Conservation (phyloP, 2,888 invertebrate genomes). For the Chouioia cunea region DNA sequence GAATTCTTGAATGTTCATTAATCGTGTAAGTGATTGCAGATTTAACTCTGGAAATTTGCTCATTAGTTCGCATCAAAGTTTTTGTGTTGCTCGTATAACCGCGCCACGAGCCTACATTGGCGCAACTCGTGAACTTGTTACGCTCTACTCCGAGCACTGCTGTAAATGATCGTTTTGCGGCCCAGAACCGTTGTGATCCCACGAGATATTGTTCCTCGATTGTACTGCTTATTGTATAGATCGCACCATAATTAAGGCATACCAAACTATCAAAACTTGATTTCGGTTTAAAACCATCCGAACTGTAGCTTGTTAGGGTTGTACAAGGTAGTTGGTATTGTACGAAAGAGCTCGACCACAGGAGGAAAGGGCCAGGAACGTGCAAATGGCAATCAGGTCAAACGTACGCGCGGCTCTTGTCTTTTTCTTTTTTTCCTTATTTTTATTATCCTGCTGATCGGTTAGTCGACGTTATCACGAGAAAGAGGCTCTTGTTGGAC, state of each 20-base stretch:
- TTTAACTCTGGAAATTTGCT: not conserved
- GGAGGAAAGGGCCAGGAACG: not conserved
- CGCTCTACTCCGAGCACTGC: not conserved
- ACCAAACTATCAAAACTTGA: too few relatives aligned
- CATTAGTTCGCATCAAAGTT: not conserved
- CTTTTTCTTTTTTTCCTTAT: not conserved
- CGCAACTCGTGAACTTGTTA: not conserved
- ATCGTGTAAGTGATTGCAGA: not conserved
- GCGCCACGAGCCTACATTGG: not conserved
- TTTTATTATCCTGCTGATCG: conserved; percentile 3
- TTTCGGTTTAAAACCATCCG: too few relatives aligned
- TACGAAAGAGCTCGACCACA: too few relatives aligned
- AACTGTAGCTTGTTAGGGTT: too few relatives aligned
- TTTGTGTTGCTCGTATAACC: too few relatives aligned
- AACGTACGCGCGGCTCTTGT: not conserved
- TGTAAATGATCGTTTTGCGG: too few relatives aligned
- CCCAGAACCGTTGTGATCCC: too few relatives aligned
- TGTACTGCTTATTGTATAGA: too few relatives aligned
- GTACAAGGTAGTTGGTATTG: too few relatives aligned
- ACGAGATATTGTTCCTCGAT: too few relatives aligned
- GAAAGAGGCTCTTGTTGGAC: conserved; percentile 17
- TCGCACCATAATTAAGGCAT: too few relatives aligned
- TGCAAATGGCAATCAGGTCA: conserved; percentile 25
- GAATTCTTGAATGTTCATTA: too few relatives aligned
- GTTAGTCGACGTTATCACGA: conserved; percentile 22